Percentiles rank a stretch among this genome's conserved stretches.
These are phyloP conservation scores for Struthio camelus DNA, from an alignment of 2,113 vertebrate genomes.

Conservation along the genomic window DNA sequence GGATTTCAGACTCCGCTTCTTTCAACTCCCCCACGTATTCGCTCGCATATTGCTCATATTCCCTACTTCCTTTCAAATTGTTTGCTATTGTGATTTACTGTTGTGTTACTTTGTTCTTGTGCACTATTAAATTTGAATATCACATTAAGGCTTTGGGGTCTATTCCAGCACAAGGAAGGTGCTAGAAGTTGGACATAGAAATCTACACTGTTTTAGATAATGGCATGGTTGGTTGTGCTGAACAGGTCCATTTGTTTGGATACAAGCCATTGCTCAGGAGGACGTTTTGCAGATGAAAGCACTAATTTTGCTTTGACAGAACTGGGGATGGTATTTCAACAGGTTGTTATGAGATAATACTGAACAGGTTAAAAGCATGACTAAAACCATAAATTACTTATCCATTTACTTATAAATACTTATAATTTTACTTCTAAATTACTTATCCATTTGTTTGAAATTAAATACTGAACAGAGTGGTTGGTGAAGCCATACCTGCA, in stretches of 20 bases:
- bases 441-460: background rate
- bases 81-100: background rate
- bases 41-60: background rate
- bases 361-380: background rate
- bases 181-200: background rate
- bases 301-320: background rate
- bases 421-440: too few species aligned
- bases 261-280: background rate
- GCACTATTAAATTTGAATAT: background rate
- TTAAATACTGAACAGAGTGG: background rate
- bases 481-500: background rate
- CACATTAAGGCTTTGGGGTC: background rate
- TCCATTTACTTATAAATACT: background rate
- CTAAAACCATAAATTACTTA: background rate
- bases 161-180: accelerated
- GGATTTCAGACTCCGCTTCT: background rate
- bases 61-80: background rate
- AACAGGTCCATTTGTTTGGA: background rate
- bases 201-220: background rate
- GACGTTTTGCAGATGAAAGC: background rate
- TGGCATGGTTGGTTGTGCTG: background rate
- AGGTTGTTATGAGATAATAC: background rate
- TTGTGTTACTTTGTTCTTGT: background rate
- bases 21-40: background rate
- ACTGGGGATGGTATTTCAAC: background rate